Evolutionary conservation across 2,888 invertebrate species (phyloP), one percentile per base, ranked within the genome.

Genomic region (Alloplasta piceator): DNA sequence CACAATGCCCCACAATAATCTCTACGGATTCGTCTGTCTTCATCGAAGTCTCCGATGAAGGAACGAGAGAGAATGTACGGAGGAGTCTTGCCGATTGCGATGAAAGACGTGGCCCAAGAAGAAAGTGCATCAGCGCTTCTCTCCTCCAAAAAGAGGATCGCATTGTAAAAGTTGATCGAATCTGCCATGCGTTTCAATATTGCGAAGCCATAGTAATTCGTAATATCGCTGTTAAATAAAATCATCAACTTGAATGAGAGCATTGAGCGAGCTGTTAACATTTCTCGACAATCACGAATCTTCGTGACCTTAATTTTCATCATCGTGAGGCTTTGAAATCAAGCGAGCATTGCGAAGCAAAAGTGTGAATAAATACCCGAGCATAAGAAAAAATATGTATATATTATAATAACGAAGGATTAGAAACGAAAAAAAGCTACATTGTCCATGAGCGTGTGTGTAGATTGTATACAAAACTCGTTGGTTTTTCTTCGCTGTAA

Each of bases 351-450:
- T 46, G 67, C 67, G 26, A 39, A 60, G 38, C 16, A 58, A 72
- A 56, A 58, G 39, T 58, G 38, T 75, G 66, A 56, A 63, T 73
- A 73, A 77, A 64, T 56, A 68, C 12, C 38, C 14, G 60, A 64
- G 58, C 9, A 6, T 10, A 63, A 50, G 67, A 66, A 75, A 66
- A 26, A 82, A 72, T 26, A 26, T 26, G 26, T 26, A 26, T 26
- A 26, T 26, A 26, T 72, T 72, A 76, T 68, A 67, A 80, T 72
- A 68, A 55, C 75, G 82, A 76, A 71, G 79, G 71, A 78, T 81
- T 81, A 71, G 74, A 66, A 81, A 70, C 43, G 36, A 74, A 39
- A 61, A 78, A 60, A 74, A 71, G 74, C 48, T 38, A 48, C 58
- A 76, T 76, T 71, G 75, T 72, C 50, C 39, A 6, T 43, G 12